Base-by-base conservation (phyloP, 2,888 invertebrate genomes). In the Acleris holmiana region DNA sequence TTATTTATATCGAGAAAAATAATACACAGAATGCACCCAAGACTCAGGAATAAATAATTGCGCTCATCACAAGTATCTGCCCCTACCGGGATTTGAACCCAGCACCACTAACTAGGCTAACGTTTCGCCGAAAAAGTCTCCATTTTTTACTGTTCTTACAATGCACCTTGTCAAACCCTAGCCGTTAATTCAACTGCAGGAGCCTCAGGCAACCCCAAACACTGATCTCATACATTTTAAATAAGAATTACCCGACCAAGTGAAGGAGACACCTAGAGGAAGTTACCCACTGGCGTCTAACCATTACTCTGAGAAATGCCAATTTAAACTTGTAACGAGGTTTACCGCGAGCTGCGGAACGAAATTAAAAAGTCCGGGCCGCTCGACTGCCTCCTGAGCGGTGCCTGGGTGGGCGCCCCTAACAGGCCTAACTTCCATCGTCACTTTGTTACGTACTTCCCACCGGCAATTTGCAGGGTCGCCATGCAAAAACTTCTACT, bases 321-420 rank as follows among this genome's bases (percentile, higher is more conserved):
- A 91, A 91, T 91, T 91, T 91, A 91, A 91, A 91, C 86, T 91
- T 91, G 89, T 91, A 91, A 91, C 90, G 86, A 91, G 90, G 88
- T 90, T 89, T 87, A 84, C 87, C 83, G 85, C 89, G 85, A 89
- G 89, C 87, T 89, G 82, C 76, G 84, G 84, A 89, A 89, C 88
- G 83, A 88, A 91, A 91, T 91, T 91, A 91, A 91, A 90, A 91
- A 91, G 84, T 90, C 86, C 69, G 83, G 79, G 80, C 82, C 83
- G 82, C 80, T 80, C 76, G 79, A 84, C 84, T 82, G 77, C 62
- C 65, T 60, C 41, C 68, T 63, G 55, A 66, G 48, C 41, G 50
- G 78, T 71, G 80, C 73, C 82, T 83, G 78, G 80, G 74, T 69
- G 84, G 80, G 84, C 78, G 83, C 83, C 78, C 35, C 83, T 85